Base-by-base conservation (phyloP, 2,888 invertebrate genomes). In the Eupsilia transversa region DNA sequence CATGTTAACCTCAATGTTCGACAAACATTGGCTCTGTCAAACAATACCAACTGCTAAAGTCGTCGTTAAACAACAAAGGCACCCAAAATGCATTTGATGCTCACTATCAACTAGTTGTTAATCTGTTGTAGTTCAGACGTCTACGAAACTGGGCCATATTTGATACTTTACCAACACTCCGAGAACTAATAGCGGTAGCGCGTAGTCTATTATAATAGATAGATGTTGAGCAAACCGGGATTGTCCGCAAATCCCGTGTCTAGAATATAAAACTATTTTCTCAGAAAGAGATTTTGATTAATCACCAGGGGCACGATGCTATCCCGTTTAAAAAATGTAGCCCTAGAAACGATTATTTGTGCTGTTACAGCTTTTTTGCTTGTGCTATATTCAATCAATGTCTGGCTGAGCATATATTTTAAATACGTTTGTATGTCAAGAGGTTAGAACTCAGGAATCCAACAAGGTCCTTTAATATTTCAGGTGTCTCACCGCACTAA, bases 391-490 rank as follows among this genome's bases (percentile, higher is more conserved):
- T 54, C n/a, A 72, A 60, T 56, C 64, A 71, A 57, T 70, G 70
- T 70, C 63, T 41, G 10, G 3, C 27, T 12, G 1, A 74, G 12
- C 6, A 43, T 73, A 57, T 61, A 27, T 54, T 20, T 76, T 35
- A 30, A 20, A 70, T 63, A 65, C 27, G 46, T 72, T 67, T 77
- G 33, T 59, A 76, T 77, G 57, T 69, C 67, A 74, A 60, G 46
- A 68, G 65, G 68, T 77, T 59, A 72, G 35, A 63, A 49, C 27
- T 30, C n/a, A 14, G 41, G 9, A 14, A n/a, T 67, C n/a, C 23
- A 52, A 68, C 61, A 38, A 74, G 65, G 63, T 59, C 41, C 43
- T 76, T 87, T 60, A 82, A 87, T 82, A 82, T 82, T 87, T 85
- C 59, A 87, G 30, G 52, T 67, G 61, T 66, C 66, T 77, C 60